Evolutionary conservation across 1,140 invertebrate genomes (phyloP).

Genomic region (Drosophila navojoa): DNA sequence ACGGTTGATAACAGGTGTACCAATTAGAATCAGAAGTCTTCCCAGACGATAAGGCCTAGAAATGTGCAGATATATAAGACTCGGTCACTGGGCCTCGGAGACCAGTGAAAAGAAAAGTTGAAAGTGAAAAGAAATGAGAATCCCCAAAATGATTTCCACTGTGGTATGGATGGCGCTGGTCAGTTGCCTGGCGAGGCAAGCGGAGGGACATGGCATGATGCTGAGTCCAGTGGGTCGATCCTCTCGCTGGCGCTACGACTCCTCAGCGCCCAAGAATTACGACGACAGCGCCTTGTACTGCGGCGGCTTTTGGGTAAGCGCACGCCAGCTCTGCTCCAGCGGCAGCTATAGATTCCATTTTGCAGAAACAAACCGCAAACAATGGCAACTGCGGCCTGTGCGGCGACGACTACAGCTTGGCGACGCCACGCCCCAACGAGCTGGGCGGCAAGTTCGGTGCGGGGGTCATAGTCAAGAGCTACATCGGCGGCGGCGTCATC

Average conservation of each 20-base stretch:
- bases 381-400: conserved; percentile 86
- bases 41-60: conserved; percentile 31
- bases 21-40: conserved; percentile 42
- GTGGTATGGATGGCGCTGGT: conserved; percentile 14
- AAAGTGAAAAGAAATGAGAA: conserved; percentile 49
- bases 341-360: background rate
- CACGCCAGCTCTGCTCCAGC: too few species aligned
- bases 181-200: conserved; percentile 8
- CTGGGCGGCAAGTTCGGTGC: conserved; percentile 86
- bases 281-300: conserved; percentile 88
- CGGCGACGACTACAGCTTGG: conserved; percentile 85
- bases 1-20: background rate
- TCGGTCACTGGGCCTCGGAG: background rate
- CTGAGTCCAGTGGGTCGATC: conserved; percentile 88
- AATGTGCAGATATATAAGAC: conserved; percentile 56
- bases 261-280: conserved; percentile 85
- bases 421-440: conserved; percentile 86
- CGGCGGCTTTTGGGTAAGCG: conserved; percentile 85
- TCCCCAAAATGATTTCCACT: conserved; percentile 18
- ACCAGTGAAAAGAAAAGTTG: conserved; percentile 35
- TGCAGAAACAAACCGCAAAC: conserved; percentile 84
- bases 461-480: conserved; percentile 85
- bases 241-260: conserved; percentile 87
- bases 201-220: conserved; percentile 87
- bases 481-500: conserved; percentile 50